phyloP scores from a whole-genome alignment of 2,888 invertebrate genomes.

The Orgyia antiqua region DNA sequence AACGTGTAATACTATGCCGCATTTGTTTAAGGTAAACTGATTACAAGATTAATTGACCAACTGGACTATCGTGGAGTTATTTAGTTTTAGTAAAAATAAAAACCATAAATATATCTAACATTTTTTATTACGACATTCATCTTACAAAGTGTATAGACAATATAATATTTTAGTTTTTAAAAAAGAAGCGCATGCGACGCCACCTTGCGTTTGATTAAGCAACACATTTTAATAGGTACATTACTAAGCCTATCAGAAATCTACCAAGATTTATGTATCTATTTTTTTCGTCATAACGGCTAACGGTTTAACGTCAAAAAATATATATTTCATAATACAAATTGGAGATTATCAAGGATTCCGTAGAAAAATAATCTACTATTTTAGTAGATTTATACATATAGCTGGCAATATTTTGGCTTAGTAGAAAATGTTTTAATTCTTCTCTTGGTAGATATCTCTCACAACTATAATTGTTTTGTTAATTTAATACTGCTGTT shows the following conservation, averaged over 20 bases:
- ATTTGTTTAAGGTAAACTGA: no score
- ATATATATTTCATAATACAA: background rate
- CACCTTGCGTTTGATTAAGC: constrained; percentile 37
- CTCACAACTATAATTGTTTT: constrained; percentile 27
- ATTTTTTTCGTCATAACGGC: no score
- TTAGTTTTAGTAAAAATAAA: no score
- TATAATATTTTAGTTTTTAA: constrained; percentile 33
- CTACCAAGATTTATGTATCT: constrained; percentile 33
- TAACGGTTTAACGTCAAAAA: background rate
- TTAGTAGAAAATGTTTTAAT: no score
- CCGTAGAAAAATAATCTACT: no score
- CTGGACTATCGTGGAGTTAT: no score
- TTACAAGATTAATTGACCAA: no score
- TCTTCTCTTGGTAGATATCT: constrained; percentile 30
- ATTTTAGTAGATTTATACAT: no score
- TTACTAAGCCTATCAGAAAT: constrained; percentile 41
- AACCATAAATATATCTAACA: constrained; percentile 47
- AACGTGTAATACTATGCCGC: no score
- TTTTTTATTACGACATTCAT: constrained; percentile 70
- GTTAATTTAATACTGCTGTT: constrained; percentile 54
- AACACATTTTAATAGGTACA: constrained; percentile 41
- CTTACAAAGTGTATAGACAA: constrained; percentile 33
- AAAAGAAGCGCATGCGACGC: constrained; percentile 60
- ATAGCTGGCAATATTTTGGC: constrained; percentile 1
- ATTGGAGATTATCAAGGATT: constrained; percentile 30